Evolutionary conservation across 2,797 vertebrate genomes (phyloP), one percentile per base, ranked within the genome.

Genomic region (Cichlasoma orientale): DNA sequence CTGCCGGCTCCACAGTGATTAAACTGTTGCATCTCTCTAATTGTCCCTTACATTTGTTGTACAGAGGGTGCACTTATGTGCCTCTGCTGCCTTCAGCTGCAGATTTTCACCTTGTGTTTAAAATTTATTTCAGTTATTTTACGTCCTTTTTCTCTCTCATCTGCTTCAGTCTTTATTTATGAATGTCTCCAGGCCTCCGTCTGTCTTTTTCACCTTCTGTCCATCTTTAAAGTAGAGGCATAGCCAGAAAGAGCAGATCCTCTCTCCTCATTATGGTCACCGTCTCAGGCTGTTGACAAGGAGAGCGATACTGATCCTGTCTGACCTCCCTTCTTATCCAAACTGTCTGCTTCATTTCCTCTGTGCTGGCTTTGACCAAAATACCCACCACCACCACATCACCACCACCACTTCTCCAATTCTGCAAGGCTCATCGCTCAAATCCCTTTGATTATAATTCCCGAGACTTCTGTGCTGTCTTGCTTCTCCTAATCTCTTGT

Each of bases 1-100:
- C 71, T 82, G 66, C 84, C 77, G 82, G 87, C 88, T 89, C 82
- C 83, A 86, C 74, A 11, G 74, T 75, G 84, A 93, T 91, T 80
- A 82, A 82, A 87, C 83, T 53, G 71, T 75, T 80, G 59, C 79
- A 56, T 58, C 68, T 57, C 70, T 47, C 36, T 86, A 88, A 82
- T 83, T 74, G 75, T 71, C 66, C 68, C 16, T 82, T 29, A 68
- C n/a, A 47, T 76, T 75, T 80, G 36, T 54, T 33, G 31, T 72
- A 19, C 14, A 36, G 53, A 38, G 53, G 21, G 6, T 18, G 31
- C 56, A 19, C 68, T 21, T 61, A 4, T 4, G 14, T 31, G 27
- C 23, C 13, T 69, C 38, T 58, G 3, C 56, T 77, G 54, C 29
- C 9, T 59, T 23, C 11, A 56, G 82, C 74, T 70, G 31, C 71